Evolutionary conservation across 92 coral and sea anemone species (phyloP), one percentile per base, ranked within the genome.

Genomic region (Porites divaricata): DNA sequence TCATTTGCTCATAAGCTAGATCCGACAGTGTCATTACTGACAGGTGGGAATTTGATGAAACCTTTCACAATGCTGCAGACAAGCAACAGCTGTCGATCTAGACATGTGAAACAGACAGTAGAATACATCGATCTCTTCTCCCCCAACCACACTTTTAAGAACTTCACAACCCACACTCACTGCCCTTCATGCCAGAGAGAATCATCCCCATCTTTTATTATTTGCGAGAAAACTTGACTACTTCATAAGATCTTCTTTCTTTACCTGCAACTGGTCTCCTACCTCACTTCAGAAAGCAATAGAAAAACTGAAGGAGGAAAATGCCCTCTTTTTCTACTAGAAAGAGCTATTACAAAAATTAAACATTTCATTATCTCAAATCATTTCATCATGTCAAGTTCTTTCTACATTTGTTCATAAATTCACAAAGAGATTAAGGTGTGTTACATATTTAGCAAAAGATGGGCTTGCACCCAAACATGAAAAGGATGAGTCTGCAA

Each of bases 81-180:
- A 63, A 71, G 75, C 85, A 67, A 1, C 93, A 86, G 67, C 76
- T 86, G 22, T 77, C n/a, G n/a, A n/a, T n/a, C 80, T 24, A 15
- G 88, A 19, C 90, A 90, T 90, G 90, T 79, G 1, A 86, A 81
- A 25, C 90, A 85, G 75, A 89, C 92, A 15, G 41, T 80, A 11
- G 89, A 89, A 59, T 89, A 79, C 62, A 85, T 90, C 11, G 93
- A 90, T 86, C 76, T 90, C 1, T 63, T 67, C 12, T 35, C 70
- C 70, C 5, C 67, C 74, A 2, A 52, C 81, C 4, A 86, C 89
- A 50, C 53, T 77, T 25, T 8, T 85, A 3, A 69, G 67, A 65
- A 54, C 63, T 10, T 26, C 8, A 11, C 83, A 75, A 57, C 23
- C 56, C 28, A 63, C 76, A 25, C 63, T 87, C 12, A 65, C 86